A percentile compares a stretch with the other conserved stretches of the same genome.
phyloP scores from a whole-genome alignment of 1,140 invertebrate species.

The Drosophila paulistorum region DNA sequence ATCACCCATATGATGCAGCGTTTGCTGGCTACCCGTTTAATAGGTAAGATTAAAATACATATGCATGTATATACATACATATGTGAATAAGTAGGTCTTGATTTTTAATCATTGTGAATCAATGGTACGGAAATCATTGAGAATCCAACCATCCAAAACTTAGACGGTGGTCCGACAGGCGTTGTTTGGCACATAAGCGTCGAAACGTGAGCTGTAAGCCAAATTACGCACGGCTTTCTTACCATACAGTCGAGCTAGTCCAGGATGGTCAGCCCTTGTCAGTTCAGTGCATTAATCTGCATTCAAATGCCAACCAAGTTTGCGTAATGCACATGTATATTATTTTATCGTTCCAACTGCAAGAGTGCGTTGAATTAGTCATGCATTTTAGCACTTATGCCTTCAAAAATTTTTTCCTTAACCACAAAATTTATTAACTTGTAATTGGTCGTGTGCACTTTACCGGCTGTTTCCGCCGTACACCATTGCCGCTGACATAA shows the following conservation, averaged over 20 bases:
- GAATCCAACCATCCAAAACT: constrained; percentile 26
- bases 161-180: constrained; percentile 71
- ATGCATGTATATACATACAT: constrained; percentile 3
- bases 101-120: not conserved
- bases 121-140: not conserved
- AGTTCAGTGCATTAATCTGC: constrained; percentile 52
- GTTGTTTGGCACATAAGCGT: constrained; percentile 56
- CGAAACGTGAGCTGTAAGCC: constrained; percentile 57
- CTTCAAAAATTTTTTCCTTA: constrained; percentile 50
- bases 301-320: constrained; percentile 49
- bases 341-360: not conserved
- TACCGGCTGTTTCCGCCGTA: constrained; percentile 58
- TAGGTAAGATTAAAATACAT: constrained; percentile 88
- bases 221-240: not conserved
- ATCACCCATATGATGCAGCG: constrained; percentile 94
- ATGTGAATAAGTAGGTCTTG: not conserved
- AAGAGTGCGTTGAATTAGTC: constrained; percentile 57
- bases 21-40: constrained; percentile 95
- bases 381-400: constrained; percentile 58
- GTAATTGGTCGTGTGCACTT: constrained; percentile 70
- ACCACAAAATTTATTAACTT: constrained; percentile 71
- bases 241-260: not conserved
- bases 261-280: not conserved
- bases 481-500: constrained; percentile 57
- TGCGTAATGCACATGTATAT: constrained; percentile 23